Evolutionary conservation across 1,140 invertebrate species (phyloP).

Genomic region (Agrypnia vestita): DNA sequence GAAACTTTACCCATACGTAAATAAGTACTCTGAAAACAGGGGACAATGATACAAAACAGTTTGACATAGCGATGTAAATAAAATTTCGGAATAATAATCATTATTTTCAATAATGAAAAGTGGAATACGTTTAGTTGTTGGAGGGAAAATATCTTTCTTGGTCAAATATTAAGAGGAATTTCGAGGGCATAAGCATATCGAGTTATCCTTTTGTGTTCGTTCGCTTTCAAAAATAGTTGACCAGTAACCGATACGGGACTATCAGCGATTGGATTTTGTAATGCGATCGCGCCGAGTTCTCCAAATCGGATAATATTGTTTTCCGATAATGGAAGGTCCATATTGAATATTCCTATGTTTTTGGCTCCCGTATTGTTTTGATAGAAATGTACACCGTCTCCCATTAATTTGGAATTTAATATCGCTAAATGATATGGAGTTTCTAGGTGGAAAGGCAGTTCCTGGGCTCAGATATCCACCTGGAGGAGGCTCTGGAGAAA

Average conservation of each 20-base stretch:
- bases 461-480: neutral
- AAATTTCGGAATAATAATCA: too few species aligned
- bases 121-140: too few species aligned
- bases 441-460: constrained; percentile 8
- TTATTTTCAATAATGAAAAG: too few species aligned
- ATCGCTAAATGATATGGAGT: constrained; percentile 39
- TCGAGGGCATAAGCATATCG: neutral
- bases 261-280: constrained; percentile 29
- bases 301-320: constrained; percentile 40
- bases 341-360: constrained; percentile 36
- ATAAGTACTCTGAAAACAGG: too few species aligned
- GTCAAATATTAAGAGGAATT: too few species aligned
- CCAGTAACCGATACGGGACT: constrained; percentile 28
- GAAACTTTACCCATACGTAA: too few species aligned
- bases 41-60: too few species aligned
- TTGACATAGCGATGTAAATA: too few species aligned
- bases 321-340: constrained; percentile 35
- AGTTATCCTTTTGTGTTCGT: constrained; percentile 33
- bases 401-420: constrained; percentile 45
- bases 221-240: constrained; percentile 40
- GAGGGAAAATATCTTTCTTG: too few species aligned
- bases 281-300: neutral
- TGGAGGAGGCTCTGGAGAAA: constrained; percentile 15
- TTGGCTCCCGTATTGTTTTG: constrained; percentile 28
- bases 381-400: constrained; percentile 34